These are phyloP conservation scores for Notoglanidium macrostoma DNA, from an alignment of 2,797 vertebrate species.

Conservation along the genomic window DNA sequence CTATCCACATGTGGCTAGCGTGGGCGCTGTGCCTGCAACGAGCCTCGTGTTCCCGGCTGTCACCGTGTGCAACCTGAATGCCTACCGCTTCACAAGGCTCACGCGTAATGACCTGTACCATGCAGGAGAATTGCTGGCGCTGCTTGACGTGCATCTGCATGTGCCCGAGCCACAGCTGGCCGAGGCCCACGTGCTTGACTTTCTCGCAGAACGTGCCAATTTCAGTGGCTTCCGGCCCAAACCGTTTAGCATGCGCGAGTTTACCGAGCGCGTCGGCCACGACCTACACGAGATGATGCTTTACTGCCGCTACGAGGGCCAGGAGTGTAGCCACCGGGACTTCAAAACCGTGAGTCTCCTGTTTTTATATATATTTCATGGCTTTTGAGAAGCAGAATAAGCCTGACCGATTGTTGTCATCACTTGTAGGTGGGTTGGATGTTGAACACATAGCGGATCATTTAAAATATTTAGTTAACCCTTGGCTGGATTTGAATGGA, in stretches of 20 bases:
- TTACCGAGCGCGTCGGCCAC: slow-evolving; percentile 91
- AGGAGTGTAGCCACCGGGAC: slow-evolving; percentile 89
- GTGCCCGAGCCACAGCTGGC: slow-evolving; percentile 91
- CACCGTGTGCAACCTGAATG: slow-evolving; percentile 95
- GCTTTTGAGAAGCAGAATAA: not conserved
- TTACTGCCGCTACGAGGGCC: slow-evolving; percentile 94
- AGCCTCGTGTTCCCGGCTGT: slow-evolving; percentile 93
- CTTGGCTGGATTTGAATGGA: not conserved
- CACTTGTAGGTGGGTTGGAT: not conserved
- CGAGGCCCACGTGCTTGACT: slow-evolving; percentile 85
- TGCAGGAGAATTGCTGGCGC: slow-evolving; percentile 89
- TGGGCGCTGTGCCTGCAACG: slow-evolving; percentile 89
- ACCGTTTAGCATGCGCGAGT: slow-evolving; percentile 96
- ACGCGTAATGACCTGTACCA: slow-evolving; percentile 97
- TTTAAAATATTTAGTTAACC: not conserved
- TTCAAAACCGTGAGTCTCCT: slow-evolving; percentile 93
- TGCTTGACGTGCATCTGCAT: slow-evolving; percentile 91
- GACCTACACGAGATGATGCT: slow-evolving; percentile 98
- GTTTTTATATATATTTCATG: not conserved
- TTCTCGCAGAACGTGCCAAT: slow-evolving; percentile 87
- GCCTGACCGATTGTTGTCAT: not conserved
- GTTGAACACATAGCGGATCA: not conserved
- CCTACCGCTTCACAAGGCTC: slow-evolving; percentile 90
- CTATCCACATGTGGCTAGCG: slow-evolving; percentile 93
- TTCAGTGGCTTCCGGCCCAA: slow-evolving; percentile 93